Base-by-base conservation (phyloP, 2,113 vertebrate species). In the Cyprinodon brontotheroides region DNA sequence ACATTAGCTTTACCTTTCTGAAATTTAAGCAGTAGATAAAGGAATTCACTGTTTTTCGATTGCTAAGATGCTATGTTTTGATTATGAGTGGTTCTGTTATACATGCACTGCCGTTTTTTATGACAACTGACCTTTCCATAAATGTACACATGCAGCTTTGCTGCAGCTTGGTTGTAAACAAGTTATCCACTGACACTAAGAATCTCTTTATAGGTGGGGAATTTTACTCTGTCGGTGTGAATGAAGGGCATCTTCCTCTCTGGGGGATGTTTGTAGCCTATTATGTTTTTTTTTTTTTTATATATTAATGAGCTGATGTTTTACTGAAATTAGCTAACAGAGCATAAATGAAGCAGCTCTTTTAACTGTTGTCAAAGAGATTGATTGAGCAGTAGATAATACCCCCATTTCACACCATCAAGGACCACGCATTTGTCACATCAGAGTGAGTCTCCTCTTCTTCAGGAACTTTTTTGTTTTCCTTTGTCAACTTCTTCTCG, bases 341-440 rank as follows among this genome's bases (percentile, higher is more conserved):
- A 13, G 65, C 63, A 17, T 71, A 3, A 57, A 70, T 15, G 22
- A 53, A 85, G 77, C 74, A 72, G 67, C 39, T 10, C 69, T 48
- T 15, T 72, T 72, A 14, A 53, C 4, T 8, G 36, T 2, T 36
- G 41, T 15, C 41, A 63, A 57, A 76, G 45, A 60, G 60, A 63
- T 17, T 3, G 62, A 11, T 13, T 57, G 17, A 45, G 43, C 43
- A 11, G 17, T 6, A 39, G 70, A 68, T 59, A 63, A 64, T 15
- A 37, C 48, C n/a, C n/a, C 61, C 20, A 17, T 20, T 68, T 20
- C 45, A 91, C 65, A 99, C 98, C 69, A 99, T 99, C 92, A 99
- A 98, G 92, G 98, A 99, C 53, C 98, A 99, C 0, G 98, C 98
- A 59, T 99, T 99, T 39, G 95, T 98, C 86, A 98, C 97, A 13